phyloP scores from a whole-genome alignment of 1,140 invertebrate genomes.

The Cherax destructor region DNA sequence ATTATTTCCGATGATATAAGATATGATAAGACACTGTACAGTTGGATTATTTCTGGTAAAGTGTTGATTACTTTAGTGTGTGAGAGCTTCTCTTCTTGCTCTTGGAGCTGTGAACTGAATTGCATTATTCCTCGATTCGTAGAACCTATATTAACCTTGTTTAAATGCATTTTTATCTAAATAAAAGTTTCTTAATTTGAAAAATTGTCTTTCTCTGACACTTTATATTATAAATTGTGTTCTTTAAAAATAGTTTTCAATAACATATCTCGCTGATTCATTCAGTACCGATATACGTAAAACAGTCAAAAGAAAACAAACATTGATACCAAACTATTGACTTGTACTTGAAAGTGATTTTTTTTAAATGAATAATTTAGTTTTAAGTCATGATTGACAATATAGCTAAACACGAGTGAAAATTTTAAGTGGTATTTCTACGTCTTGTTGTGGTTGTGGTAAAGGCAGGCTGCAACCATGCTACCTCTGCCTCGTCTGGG shows the following conservation, averaged over 20 bases:
- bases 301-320: background rate
- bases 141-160: background rate
- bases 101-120: background rate
- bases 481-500: background rate
- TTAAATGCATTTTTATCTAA: background rate
- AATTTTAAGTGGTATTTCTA: background rate
- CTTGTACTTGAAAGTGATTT: background rate
- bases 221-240: background rate
- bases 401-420: conserved; percentile 22
- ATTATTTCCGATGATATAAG: background rate
- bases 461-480: background rate
- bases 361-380: background rate
- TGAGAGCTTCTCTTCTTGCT: background rate
- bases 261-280: background rate
- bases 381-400: background rate
- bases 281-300: background rate
- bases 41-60: background rate
- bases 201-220: background rate
- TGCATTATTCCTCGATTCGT: background rate
- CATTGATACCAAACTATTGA: background rate
- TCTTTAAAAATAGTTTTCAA: background rate
- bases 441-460: conserved; percentile 1
- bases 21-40: background rate
- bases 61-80: background rate
- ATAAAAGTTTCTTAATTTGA: background rate